phyloP scores from a whole-genome alignment of 2,113 vertebrate genomes.

The human (Homo sapiens) region GRCh38 chr13:24359001-24359500 shows the following conservation, averaged over 20 bases:
- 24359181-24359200: too few relatives aligned
- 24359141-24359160: neutral
- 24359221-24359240: rapidly evolving
- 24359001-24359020: rapidly evolving
- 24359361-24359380: rapidly evolving
- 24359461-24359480: rapidly evolving
- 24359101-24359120: rapidly evolving
- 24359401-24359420: rapidly evolving
- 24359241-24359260: neutral
- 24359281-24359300: rapidly evolving
- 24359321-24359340: neutral
- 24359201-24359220: rapidly evolving
- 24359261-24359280: rapidly evolving
- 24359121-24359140: rapidly evolving
- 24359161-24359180: neutral
- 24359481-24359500: rapidly evolving
- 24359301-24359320: rapidly evolving
- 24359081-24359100: too few relatives aligned
- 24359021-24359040: neutral
- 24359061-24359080: neutral
- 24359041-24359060: neutral
- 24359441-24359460: rapidly evolving
- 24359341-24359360: too few relatives aligned
- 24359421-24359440: too few relatives aligned
- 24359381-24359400: rapidly evolving